Percentiles rank a stretch among this genome's conserved stretches.
Conservation (phyloP, 2,113 vertebrate genomes). For the Tetraodon nigroviridis region DNA sequence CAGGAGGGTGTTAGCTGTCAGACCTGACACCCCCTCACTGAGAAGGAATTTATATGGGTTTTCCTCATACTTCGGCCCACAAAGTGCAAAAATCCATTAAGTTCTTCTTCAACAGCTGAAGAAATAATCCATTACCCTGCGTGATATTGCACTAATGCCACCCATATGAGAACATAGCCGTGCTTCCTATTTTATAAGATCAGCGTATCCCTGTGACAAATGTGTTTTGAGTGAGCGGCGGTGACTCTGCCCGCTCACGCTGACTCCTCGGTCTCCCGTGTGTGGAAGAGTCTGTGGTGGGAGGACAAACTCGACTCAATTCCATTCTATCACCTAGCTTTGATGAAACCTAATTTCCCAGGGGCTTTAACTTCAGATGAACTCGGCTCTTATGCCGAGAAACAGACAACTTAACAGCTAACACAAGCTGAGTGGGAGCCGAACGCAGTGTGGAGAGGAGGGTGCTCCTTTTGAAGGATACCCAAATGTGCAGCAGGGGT, state of each 20-base stretch:
- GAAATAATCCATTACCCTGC: slow-evolving; percentile 15
- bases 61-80: slow-evolving; percentile 8
- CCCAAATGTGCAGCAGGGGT: slow-evolving; percentile 28
- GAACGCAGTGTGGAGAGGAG: slow-evolving; percentile 26
- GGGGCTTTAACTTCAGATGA: slow-evolving; percentile 54
- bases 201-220: slow-evolving; percentile 39
- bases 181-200: slow-evolving; percentile 34
- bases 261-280: slow-evolving; percentile 20
- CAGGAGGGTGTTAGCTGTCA: slow-evolving; percentile 22
- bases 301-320: slow-evolving; percentile 47
- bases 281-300: slow-evolving; percentile 22
- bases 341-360: slow-evolving; percentile 68
- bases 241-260: slow-evolving; percentile 23
- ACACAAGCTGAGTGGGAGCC: slow-evolving; percentile 27
- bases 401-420: slow-evolving; percentile 49
- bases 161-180: slow-evolving; percentile 25
- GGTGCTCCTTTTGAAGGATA: slow-evolving; percentile 26
- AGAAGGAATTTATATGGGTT: slow-evolving; percentile 11
- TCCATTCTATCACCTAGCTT: slow-evolving; percentile 55
- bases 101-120: slow-evolving; percentile 21
- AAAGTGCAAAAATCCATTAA: slow-evolving; percentile 18
- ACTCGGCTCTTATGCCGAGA: slow-evolving; percentile 47
- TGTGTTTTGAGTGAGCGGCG: slow-evolving; percentile 24
- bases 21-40: slow-evolving; percentile 2
- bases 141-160: slow-evolving; percentile 17